Base-by-base conservation (phyloP, 2,797 vertebrate species). In the Sebastes oblongus region DNA sequence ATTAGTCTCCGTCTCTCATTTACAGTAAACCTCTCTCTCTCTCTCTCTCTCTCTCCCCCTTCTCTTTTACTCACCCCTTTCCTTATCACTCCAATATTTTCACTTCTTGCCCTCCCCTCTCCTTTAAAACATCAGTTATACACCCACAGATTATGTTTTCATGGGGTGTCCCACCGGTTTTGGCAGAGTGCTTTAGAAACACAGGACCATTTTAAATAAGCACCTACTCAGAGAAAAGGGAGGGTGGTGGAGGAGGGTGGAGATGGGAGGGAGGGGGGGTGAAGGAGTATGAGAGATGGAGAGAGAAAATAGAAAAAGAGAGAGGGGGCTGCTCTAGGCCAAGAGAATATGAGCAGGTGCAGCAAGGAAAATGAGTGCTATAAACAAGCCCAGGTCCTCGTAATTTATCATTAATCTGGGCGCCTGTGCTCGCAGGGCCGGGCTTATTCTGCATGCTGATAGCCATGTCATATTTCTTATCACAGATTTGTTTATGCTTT, bases 341-440 rank as follows among this genome's bases (percentile, higher is more conserved):
- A 95, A 92, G 90, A 94, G 92, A 94, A 95, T 94, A 95, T 93
- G 94, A 95, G 95, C 96, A 96, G 96, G 95, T 96, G 95, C 94
- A 91, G 92, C 91, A 89, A 88, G 90, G 93, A 95, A 95, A 94
- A 95, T 94, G 91, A 94, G 93, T 93, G 94, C 93, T 92, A 94
- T 96, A 96, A 96, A 96, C 95, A 95, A 94, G 92, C 89, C 91
- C 78, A 91, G 91, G 93, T 93, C 93, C 93, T 95, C 93, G 93
- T 96, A 96, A 96, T 96, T 96, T 96, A 96, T 96, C 96, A 94
- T 95, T 96, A 95, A 96, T 96, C 95, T 95, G 93, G 89, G 88
- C 91, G 93, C 91, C 93, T 87, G 90, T 72, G 90, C 92, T 94
- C 84, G 82, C 94, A 93, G 94, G 91, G 92, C 92, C 78, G 80